A percentile compares a stretch with the other conserved stretches of the same genome.
These are phyloP conservation scores for Danaus melanippus DNA, from an alignment of 1,140 invertebrate genomes.

Conservation along the genomic window DNA sequence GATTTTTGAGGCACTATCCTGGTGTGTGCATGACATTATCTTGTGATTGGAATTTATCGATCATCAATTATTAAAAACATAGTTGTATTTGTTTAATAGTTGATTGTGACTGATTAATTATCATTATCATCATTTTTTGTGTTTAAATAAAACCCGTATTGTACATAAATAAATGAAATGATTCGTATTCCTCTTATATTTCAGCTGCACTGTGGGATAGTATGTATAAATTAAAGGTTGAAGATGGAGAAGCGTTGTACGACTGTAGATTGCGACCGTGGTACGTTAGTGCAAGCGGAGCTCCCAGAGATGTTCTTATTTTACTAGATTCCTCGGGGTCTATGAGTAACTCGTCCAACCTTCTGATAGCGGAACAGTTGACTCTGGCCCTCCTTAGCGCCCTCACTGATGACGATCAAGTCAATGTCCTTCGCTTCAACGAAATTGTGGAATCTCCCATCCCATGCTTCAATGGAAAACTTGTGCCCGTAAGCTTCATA, in stretches of 20 bases:
- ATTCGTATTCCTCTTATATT: slow-evolving; percentile 14
- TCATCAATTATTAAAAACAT: too few species aligned
- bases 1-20: slow-evolving; percentile 91
- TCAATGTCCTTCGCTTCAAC: slow-evolving; percentile 86
- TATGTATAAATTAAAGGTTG: slow-evolving; percentile 40
- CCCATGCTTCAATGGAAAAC: slow-evolving; percentile 50
- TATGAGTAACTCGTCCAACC: slow-evolving; percentile 84
- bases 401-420: slow-evolving; percentile 94
- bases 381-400: slow-evolving; percentile 92
- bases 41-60: background rate
- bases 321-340: slow-evolving; percentile 92
- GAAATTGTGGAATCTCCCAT: slow-evolving; percentile 44
- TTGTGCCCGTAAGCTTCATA: slow-evolving; percentile 57
- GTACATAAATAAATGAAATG: background rate
- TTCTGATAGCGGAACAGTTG: slow-evolving; percentile 88
- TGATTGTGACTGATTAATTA: too few species aligned
- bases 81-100: too few species aligned
- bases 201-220: slow-evolving; percentile 52
- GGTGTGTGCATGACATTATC: slow-evolving; percentile 60
- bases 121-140: too few species aligned
- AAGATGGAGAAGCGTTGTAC: slow-evolving; percentile 71
- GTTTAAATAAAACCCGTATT: too few species aligned
- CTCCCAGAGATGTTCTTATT: slow-evolving; percentile 93
- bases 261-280: slow-evolving; percentile 87
- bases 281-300: slow-evolving; percentile 94